Conservation (phyloP, 1,140 invertebrate species). For the Planococcus citri region DNA sequence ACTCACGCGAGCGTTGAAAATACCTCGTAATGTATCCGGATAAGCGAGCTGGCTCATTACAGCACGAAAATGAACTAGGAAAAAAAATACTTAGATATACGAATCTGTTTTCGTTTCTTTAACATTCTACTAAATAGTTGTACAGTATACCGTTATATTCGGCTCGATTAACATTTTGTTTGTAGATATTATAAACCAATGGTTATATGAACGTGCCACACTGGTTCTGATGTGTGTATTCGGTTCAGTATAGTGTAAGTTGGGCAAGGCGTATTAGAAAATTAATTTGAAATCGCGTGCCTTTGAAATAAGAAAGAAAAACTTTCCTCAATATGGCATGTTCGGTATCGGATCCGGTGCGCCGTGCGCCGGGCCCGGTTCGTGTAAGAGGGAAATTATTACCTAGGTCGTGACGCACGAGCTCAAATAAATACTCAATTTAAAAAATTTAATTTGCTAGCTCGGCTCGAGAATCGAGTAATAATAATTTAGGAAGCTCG, state of each 20-base stretch:
- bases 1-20: too few relatives aligned
- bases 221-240: background rate
- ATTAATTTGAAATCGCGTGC: slow-evolving; percentile 3
- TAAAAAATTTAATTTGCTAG: background rate
- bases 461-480: too few relatives aligned
- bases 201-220: background rate
- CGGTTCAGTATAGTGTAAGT: too few relatives aligned
- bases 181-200: background rate
- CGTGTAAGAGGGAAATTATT: background rate
- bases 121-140: too few relatives aligned
- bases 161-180: background rate
- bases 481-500: too few relatives aligned
- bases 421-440: slow-evolving; percentile 7
- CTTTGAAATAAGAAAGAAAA: too few relatives aligned
- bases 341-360: background rate
- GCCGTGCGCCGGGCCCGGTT: background rate
- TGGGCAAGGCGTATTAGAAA: background rate
- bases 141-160: background rate
- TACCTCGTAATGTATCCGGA: too few relatives aligned
- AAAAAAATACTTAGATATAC: too few relatives aligned
- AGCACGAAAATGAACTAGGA: too few relatives aligned
- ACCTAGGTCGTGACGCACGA: slow-evolving; percentile 5
- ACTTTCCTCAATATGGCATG: background rate
- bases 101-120: too few relatives aligned
- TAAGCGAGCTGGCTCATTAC: too few relatives aligned